Conservation (phyloP, 2,888 invertebrate genomes). For the Pammene aurita region DNA sequence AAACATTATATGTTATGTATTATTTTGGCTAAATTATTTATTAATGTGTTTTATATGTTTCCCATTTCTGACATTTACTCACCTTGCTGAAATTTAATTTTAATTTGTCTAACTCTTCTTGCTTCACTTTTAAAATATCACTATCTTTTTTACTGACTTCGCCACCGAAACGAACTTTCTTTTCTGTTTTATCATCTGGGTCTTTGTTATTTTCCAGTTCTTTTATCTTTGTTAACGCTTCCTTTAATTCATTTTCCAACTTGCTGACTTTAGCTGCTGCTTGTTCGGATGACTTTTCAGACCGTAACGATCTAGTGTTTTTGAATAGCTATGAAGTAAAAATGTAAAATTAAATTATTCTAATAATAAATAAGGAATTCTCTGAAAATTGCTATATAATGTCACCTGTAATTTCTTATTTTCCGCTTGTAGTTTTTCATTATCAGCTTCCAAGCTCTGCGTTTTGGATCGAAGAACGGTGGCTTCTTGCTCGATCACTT, state of each 20-base stretch:
- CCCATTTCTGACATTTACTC: constrained; percentile 36
- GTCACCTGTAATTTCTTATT: constrained; percentile 87
- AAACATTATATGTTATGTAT: constrained; percentile 13
- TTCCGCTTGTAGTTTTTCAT: constrained; percentile 88
- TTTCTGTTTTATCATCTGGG: constrained; percentile 79
- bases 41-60: background rate
- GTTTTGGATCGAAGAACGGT: constrained; percentile 86
- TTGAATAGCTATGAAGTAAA: constrained; percentile 74
- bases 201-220: constrained; percentile 76
- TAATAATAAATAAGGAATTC: background rate
- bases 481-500: constrained; percentile 90
- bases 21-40: background rate
- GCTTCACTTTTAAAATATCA: constrained; percentile 71
- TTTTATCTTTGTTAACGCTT: constrained; percentile 83
- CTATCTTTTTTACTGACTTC: constrained; percentile 72
- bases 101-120: constrained; percentile 81
- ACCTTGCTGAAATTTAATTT: constrained; percentile 80
- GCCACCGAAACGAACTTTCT: constrained; percentile 77
- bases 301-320: constrained; percentile 79
- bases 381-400: background rate
- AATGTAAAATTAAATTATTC: constrained; percentile 7
- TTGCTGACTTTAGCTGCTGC: constrained; percentile 84
- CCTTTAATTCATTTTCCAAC: constrained; percentile 85
- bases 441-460: constrained; percentile 87
- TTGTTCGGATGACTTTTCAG: constrained; percentile 82